phyloP scores from a whole-genome alignment of 2,113 vertebrate genomes.

The Gulo gulo region DNA sequence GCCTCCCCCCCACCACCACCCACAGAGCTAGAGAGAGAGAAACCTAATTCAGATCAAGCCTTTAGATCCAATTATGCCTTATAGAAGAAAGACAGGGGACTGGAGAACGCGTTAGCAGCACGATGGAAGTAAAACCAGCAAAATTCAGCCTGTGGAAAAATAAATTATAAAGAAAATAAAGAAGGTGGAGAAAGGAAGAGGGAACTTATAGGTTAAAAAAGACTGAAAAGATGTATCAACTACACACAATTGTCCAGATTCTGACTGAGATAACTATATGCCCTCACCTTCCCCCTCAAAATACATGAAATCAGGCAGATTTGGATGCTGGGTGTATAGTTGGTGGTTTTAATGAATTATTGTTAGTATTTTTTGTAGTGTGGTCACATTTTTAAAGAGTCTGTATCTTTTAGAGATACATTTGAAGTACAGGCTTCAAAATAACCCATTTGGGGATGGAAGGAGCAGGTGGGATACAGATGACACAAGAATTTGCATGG shows the following conservation, averaged over 20 bases:
- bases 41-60: background rate
- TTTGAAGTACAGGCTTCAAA: background rate
- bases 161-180: background rate
- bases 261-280: background rate
- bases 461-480: background rate
- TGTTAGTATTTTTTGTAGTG: background rate
- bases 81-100: background rate
- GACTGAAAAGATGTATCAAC: background rate
- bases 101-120: background rate
- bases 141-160: background rate
- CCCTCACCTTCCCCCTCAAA: background rate
- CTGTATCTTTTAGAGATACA: background rate
- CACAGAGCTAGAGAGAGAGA: background rate
- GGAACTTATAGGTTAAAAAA: background rate
- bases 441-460: background rate
- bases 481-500: background rate
- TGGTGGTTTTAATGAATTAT: background rate
- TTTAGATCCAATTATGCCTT: background rate
- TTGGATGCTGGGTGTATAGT: background rate
- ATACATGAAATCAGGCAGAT: background rate
- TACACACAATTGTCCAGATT: background rate
- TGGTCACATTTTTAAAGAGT: background rate
- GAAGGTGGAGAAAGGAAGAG: background rate
- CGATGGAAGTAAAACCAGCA: background rate
- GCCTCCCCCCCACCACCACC: background rate